Conservation (phyloP, 2,113 vertebrate genomes). For the Stigmatopora argus region DNA sequence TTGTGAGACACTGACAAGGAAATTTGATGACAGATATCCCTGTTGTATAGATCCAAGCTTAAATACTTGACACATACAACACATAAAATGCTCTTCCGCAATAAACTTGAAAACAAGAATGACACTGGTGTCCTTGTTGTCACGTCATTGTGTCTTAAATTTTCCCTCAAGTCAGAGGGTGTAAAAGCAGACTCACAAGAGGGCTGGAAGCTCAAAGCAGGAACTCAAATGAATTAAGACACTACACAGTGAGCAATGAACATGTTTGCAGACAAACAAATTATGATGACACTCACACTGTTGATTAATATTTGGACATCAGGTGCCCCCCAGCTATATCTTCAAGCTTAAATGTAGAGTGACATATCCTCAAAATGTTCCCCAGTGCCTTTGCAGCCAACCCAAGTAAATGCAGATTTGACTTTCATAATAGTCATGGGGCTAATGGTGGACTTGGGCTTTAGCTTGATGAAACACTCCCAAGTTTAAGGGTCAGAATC, state of each 20-base stretch:
- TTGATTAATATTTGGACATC: not conserved
- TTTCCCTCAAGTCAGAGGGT: conserved; percentile 15
- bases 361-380: not conserved
- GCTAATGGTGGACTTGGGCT: conserved; percentile 10
- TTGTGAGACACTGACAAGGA: too few relatives aligned
- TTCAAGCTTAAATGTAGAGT: not conserved
- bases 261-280: conserved; percentile 5
- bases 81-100: conserved; percentile 8
- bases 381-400: not conserved
- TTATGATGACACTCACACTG: not conserved
- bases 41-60: not conserved
- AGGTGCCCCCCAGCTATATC: not conserved
- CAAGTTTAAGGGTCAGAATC: conserved; percentile 31
- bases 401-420: not conserved
- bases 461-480: conserved; percentile 26
- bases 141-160: not conserved
- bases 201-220: not conserved
- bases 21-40: not conserved
- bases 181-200: conserved; percentile 11
- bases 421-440: not conserved
- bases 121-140: conserved; percentile 2
- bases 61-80: not conserved
- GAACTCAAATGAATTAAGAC: not conserved
- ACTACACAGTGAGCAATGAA: not conserved
- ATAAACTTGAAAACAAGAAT: not conserved